A percentile compares a stretch with the other conserved stretches of the same genome.
Evolutionary conservation across 2,888 invertebrate species (phyloP).

Genomic region (Seira ritae): DNA sequence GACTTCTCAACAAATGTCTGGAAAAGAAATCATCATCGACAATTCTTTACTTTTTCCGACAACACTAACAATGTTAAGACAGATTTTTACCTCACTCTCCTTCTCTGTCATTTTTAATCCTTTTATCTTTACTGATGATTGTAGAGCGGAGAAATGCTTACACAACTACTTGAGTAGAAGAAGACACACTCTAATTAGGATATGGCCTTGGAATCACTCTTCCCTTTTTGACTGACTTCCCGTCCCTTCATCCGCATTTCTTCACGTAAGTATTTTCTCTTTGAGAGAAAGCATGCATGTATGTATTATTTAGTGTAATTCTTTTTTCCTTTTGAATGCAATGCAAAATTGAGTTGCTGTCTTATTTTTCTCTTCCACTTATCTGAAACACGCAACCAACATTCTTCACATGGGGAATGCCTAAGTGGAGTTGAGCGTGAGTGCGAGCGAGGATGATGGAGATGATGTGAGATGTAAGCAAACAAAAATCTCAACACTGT

Average conservation of each 20-base stretch:
- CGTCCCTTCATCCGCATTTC: background rate
- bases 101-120: background rate
- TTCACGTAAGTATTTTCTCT: background rate
- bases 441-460: background rate
- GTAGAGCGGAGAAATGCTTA: too few relatives aligned
- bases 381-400: too few relatives aligned
- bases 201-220: background rate
- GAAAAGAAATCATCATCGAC: background rate
- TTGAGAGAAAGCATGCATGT: background rate
- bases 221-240: too few relatives aligned
- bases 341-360: background rate
- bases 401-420: background rate
- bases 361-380: background rate
- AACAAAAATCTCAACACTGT: background rate
- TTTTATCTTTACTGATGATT: background rate
- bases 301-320: too few relatives aligned
- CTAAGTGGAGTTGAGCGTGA: background rate
- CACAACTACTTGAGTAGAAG: background rate
- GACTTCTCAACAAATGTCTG: background rate
- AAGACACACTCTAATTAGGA: background rate
- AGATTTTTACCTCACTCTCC: too few relatives aligned
- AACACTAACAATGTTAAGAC: too few relatives aligned
- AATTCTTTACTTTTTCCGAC: too few relatives aligned
- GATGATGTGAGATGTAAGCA: background rate
- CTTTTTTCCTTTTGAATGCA: background rate